Evolutionary conservation across 2,888 invertebrate species (phyloP), one percentile per base, ranked within the genome.

Genomic region (Diadromus collaris): DNA sequence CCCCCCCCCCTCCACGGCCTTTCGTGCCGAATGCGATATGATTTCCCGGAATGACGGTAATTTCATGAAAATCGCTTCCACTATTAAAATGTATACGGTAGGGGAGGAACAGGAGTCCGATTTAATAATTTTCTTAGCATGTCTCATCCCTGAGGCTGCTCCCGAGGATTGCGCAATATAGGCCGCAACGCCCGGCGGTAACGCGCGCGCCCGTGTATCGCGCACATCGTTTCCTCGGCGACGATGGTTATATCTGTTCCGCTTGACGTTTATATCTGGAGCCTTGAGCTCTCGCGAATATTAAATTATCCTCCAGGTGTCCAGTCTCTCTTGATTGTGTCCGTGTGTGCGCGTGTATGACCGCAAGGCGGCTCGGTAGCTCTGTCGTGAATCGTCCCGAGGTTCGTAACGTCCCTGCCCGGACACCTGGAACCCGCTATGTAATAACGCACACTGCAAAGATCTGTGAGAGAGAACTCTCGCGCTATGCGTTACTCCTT

Each of bases 301-400:
- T 79, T 79, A 76, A 79, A 79, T 76, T 79, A 79, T 76, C 73
- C 65, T 79, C 76, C 76, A 76, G 79, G 76, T 76, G 73, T 79
- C 69, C 79, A 60, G 76, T 65, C 68, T 41, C 38, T 41, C 16
- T 41, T 16, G 38, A 16, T 4, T 41, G 5, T 5, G 73, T 65
- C 13, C 5, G 46, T 27, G 29, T 27, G n/a, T 48, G 19, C 21
- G 10, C 27, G 44, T 24, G 44, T 44, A 54, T 29, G 63, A 73
- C 65, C 56, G 65, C 65, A 51, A 38, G 32, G 61, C 51, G 56
- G 44, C 38, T 38, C 68, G 44, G 68, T 75, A 68, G 68, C 56
- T 65, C 51, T 34, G n/a, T 34, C 51, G 71, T 54, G 65, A 70
- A 64, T 68, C 72, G 63, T 69, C 63, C 21, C 63, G 70, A 38